Evolutionary conservation across 2,113 vertebrate genomes (phyloP).

Genomic region (Glaucomys volans): DNA sequence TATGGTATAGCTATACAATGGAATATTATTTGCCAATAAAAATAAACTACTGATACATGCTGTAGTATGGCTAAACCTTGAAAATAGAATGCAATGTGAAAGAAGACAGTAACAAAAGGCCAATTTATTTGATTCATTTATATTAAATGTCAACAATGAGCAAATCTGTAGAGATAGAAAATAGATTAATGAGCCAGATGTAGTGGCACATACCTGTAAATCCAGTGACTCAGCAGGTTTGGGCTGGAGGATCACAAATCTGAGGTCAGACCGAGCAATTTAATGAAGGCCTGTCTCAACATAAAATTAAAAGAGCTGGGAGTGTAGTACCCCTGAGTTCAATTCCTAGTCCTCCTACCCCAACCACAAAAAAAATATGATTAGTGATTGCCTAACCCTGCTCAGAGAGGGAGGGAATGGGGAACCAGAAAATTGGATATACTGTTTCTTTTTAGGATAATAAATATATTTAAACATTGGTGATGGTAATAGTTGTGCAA

Average conservation of each 20-base stretch:
- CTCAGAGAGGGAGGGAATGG: neutral
- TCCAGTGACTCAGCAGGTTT: too few species aligned
- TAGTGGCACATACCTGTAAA: too few species aligned
- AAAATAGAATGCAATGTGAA: constrained; percentile 7
- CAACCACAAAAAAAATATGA: too few species aligned
- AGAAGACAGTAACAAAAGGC: neutral
- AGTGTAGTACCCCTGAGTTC: too few species aligned
- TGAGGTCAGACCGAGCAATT: too few species aligned
- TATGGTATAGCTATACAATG: neutral
- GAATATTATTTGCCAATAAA: constrained; percentile 6
- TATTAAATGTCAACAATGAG: neutral
- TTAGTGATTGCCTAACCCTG: neutral
- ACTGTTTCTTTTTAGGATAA: neutral
- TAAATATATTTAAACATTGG: neutral
- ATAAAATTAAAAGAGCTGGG: too few species aligned
- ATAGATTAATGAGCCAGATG: neutral
- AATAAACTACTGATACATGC: neutral
- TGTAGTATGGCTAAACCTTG: neutral
- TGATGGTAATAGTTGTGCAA: neutral
- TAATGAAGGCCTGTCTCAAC: too few species aligned
- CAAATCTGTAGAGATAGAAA: neutral
- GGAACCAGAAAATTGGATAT: neutral
- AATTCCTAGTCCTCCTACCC: too few species aligned
- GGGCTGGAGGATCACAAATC: too few species aligned
- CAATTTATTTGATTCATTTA: neutral